Evolutionary conservation across 2,797 vertebrate species (phyloP).

Genomic region (Australoheros facetus): DNA sequence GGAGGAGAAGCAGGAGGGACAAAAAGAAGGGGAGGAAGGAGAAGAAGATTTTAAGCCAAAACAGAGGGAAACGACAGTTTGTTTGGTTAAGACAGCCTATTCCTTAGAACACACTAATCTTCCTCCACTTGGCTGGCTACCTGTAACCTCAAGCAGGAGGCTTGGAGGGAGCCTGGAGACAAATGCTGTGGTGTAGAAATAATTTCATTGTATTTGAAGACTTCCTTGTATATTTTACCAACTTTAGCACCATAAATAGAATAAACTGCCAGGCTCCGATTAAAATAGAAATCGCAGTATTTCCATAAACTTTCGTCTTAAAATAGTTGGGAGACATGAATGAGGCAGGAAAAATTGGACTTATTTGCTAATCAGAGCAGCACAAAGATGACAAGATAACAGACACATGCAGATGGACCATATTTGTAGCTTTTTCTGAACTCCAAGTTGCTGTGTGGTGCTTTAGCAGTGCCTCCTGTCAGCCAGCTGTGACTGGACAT

Average conservation of each 20-base stretch:
- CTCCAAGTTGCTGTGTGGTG: not conserved
- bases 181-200: slow-evolving; percentile 61
- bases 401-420: not conserved
- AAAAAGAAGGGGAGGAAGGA: slow-evolving; percentile 47
- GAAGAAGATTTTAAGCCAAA: slow-evolving; percentile 48
- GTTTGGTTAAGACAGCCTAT: slow-evolving; percentile 59
- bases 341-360: not conserved
- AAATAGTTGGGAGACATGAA: slow-evolving; percentile 27
- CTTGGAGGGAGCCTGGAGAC: slow-evolving; percentile 40
- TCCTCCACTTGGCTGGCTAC: slow-evolving; percentile 64
- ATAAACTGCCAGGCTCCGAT: slow-evolving; percentile 52
- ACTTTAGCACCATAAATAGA: slow-evolving; percentile 54
- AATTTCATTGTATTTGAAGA: slow-evolving; percentile 50
- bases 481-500: slow-evolving; percentile 45
- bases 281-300: slow-evolving; percentile 40
- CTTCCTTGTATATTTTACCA: slow-evolving; percentile 59
- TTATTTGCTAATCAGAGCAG: not conserved
- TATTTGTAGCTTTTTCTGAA: not conserved
- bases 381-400: not conserved
- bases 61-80: slow-evolving; percentile 65
- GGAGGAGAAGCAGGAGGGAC: slow-evolving; percentile 42
- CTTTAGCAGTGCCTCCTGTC: slow-evolving; percentile 25
- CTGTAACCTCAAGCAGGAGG: slow-evolving; percentile 58
- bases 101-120: slow-evolving; percentile 64
- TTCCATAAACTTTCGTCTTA: slow-evolving; percentile 36